A percentile compares a stretch with the other conserved stretches of the same genome.
Conservation (phyloP, 2,113 vertebrate species). For the Saccopteryx bilineata region DNA sequence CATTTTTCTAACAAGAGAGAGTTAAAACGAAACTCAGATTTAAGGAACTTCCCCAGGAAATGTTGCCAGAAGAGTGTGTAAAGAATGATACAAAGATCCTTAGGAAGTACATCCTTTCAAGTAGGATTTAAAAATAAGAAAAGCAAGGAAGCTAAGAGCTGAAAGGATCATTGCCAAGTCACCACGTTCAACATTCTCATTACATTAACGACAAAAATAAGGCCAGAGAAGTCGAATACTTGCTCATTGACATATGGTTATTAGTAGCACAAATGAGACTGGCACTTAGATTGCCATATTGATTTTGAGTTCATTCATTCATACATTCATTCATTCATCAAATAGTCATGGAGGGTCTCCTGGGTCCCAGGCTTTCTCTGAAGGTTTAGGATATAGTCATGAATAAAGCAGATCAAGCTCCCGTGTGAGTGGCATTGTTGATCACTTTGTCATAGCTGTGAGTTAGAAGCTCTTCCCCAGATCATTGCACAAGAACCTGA, state of each 20-base stretch:
- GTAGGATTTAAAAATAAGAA: background rate
- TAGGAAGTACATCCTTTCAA: background rate
- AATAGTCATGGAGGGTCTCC: background rate
- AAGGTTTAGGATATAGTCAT: background rate
- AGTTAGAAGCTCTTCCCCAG: constrained; percentile 60
- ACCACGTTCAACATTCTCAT: background rate
- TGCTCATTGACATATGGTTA: background rate
- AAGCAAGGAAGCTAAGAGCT: background rate
- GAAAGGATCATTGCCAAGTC: background rate
- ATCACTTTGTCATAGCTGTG: constrained; percentile 36
- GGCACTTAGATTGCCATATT: background rate
- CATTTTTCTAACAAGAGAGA: constrained; percentile 1
- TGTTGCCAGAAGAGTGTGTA: background rate
- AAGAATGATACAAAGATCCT: background rate
- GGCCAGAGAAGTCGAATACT: background rate
- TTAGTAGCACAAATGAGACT: background rate
- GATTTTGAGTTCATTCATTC: background rate
- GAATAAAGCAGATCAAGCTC: background rate
- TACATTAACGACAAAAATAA: background rate
- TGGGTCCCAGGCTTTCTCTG: background rate
- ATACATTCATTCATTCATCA: background rate
- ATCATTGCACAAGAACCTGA: constrained; percentile 64
- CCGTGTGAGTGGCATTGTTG: background rate
- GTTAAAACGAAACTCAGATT: constrained; percentile 8
- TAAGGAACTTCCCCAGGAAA: constrained; percentile 12